A percentile compares a stretch with the other conserved stretches of the same genome.
These are phyloP conservation scores for cattle (Bos taurus) DNA, from an alignment of 2,113 vertebrate genomes.

Conservation along the genomic window ARS-UCD2.0 NC_037345.1:53986501-53987000, in stretches of 20 bases:
- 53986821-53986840: not conserved
- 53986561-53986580: not conserved
- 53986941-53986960: conserved; percentile 95
- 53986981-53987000: conserved; percentile 95
- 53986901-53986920: conserved; percentile 69
- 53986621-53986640: not conserved
- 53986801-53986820: not conserved
- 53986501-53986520: not conserved
- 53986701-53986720: not conserved
- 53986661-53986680: conserved; percentile 1
- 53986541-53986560: not conserved
- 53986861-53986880: conserved; percentile 30
- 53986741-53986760: conserved; percentile 55
- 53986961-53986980: conserved; percentile 96
- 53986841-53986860: not conserved
- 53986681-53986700: not conserved
- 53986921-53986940: conserved; percentile 89
- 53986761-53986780: not conserved
- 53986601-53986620: not conserved
- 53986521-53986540: not conserved
- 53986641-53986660: not conserved
- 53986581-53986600: not conserved
- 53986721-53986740: not conserved
- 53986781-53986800: conserved; percentile 47
- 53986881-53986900: not conserved